Conservation (phyloP, 2,888 invertebrate species). For the Sceliomorpha sp. region DNA sequence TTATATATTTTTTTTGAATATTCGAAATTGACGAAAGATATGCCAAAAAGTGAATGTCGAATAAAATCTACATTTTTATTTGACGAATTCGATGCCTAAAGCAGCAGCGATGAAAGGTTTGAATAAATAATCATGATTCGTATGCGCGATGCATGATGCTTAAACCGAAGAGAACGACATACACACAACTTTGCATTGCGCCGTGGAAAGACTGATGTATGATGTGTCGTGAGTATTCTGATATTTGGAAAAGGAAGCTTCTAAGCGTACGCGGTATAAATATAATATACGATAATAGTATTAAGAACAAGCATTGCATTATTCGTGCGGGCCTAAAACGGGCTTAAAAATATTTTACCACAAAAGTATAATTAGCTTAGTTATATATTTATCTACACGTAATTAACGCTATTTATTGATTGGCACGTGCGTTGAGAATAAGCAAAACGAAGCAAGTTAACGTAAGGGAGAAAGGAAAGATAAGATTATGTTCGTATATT, state of each 20-base stretch:
- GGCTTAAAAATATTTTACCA: constrained; percentile 73
- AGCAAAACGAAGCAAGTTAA: not conserved
- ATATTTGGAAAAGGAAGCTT: constrained; percentile 38
- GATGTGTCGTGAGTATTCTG: constrained; percentile 46
- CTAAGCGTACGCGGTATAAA: constrained; percentile 27
- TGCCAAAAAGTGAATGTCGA: no score
- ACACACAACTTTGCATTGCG: constrained; percentile 38
- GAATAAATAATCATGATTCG: constrained; percentile 26
- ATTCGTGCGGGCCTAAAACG: constrained; percentile 60
- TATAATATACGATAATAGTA: constrained; percentile 32
- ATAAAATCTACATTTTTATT: no score
- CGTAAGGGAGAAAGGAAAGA: constrained; percentile 4
- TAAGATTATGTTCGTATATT: constrained; percentile 40
- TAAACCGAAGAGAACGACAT: constrained; percentile 21
- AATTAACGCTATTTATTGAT: constrained; percentile 74
- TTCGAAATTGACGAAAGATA: not conserved
- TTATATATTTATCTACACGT: constrained; percentile 71
- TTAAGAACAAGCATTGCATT: constrained; percentile 48
- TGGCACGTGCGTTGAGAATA: constrained; percentile 57
- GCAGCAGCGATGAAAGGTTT: constrained; percentile 35
- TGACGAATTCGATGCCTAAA: constrained; percentile 25
- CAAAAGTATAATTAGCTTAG: constrained; percentile 74
- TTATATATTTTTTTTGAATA: constrained; percentile 19
- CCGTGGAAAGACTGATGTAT: constrained; percentile 53
- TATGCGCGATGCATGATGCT: constrained; percentile 25